Conservation (phyloP, 2,888 invertebrate species). For the Ptychoptera albimana region DNA sequence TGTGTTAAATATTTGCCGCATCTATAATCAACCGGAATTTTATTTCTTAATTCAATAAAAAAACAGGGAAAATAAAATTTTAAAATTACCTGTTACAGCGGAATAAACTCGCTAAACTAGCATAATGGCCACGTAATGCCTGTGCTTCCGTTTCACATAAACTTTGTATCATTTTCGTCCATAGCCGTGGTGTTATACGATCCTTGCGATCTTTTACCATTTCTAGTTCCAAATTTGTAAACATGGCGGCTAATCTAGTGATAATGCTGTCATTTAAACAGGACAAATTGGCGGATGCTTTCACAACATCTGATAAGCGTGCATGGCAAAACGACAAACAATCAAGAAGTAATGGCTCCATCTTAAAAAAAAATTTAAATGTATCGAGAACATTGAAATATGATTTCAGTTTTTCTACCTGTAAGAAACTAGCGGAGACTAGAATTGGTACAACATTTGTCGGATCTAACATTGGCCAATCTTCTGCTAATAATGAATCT, state of each 20-base stretch:
- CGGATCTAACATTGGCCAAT: conserved; percentile 57
- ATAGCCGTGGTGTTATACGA: conserved; percentile 70
- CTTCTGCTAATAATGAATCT: conserved; percentile 42
- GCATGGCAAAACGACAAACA: conserved; percentile 75
- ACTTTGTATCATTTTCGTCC: conserved; percentile 65
- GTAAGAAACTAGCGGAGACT: conserved; percentile 85
- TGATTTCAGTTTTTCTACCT: no score
- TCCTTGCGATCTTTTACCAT: conserved; percentile 73
- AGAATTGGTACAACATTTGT: conserved; percentile 82
- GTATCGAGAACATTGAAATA: conserved; percentile 5
- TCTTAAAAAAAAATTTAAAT: conserved; percentile 33
- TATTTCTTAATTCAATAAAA: background rate
- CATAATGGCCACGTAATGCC: conserved; percentile 62
- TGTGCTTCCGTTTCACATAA: conserved; percentile 62
- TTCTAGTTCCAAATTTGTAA: conserved; percentile 77
- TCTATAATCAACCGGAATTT: conserved; percentile 19
- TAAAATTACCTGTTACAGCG: conserved; percentile 40
- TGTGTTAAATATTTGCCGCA: conserved; percentile 59
- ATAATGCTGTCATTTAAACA: conserved; percentile 70
- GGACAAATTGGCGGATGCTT: conserved; percentile 70
- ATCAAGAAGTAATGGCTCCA: conserved; percentile 77
- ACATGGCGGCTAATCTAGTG: conserved; percentile 66
- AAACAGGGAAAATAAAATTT: conserved; percentile 2
- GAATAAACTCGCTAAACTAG: conserved; percentile 60
- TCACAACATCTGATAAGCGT: conserved; percentile 74